A percentile compares a stretch with the other conserved stretches of the same genome.
phyloP scores from a whole-genome alignment of 1,140 invertebrate genomes.

The Reticulitermes speratus region DNA sequence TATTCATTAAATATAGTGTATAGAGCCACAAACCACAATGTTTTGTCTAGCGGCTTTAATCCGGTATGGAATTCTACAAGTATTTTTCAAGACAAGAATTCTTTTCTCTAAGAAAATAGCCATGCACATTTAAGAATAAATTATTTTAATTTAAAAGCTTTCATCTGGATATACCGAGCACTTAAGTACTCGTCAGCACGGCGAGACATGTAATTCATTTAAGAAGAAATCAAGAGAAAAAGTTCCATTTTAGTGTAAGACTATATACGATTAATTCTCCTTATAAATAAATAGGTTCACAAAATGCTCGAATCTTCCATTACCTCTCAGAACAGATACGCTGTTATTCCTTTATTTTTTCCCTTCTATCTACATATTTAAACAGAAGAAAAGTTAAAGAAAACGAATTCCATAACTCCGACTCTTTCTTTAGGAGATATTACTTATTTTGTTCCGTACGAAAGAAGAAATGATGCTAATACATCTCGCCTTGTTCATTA shows the following conservation, averaged over 20 bases:
- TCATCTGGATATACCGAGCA: too few relatives aligned
- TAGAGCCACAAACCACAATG: too few relatives aligned
- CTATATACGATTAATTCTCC: neutral
- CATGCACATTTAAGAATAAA: too few relatives aligned
- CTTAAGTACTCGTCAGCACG: too few relatives aligned
- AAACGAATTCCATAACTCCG: neutral
- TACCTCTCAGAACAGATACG: neutral
- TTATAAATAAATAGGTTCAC: neutral
- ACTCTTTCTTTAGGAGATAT: neutral
- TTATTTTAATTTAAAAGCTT: too few relatives aligned
- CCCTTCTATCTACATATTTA: neutral
- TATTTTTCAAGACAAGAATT: too few relatives aligned
- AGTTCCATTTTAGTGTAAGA: neutral
- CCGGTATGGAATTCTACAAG: too few relatives aligned
- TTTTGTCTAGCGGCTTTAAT: too few relatives aligned
- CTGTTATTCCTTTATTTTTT: neutral
- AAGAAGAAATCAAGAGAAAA: neutral
- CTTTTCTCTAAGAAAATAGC: too few relatives aligned
- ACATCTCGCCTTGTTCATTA: neutral
- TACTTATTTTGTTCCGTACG: neutral
- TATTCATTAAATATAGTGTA: too few relatives aligned
- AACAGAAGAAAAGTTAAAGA: neutral
- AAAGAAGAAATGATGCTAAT: neutral
- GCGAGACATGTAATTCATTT: neutral
- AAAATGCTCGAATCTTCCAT: neutral